phyloP scores from a whole-genome alignment of 2,888 invertebrate species.

The Cerastis rubricosa region DNA sequence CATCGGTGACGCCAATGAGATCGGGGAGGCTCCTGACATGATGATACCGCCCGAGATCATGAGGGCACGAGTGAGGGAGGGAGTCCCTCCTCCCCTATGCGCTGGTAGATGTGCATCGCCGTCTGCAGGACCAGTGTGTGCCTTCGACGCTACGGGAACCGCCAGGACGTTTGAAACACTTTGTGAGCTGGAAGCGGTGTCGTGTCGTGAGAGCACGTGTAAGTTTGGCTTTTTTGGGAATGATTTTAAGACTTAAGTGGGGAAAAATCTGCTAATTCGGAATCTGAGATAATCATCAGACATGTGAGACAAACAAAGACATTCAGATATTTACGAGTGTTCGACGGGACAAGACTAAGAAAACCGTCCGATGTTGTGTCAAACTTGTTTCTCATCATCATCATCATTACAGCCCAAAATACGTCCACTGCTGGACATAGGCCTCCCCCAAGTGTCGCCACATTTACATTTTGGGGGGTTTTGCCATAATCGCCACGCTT shows the following conservation, averaged over 20 bases:
- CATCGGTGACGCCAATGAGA: constrained; percentile 76
- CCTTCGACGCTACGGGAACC: constrained; percentile 90
- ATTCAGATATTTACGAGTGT: too few species aligned
- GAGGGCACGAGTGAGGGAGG: constrained; percentile 81
- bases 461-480: too few species aligned
- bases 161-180: constrained; percentile 90
- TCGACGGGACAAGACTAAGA: too few species aligned
- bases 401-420: too few species aligned
- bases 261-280: background rate
- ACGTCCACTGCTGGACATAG: too few species aligned
- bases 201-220: constrained; percentile 91
- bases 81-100: constrained; percentile 86
- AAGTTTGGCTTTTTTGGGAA: constrained; percentile 71
- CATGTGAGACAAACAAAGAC: background rate
- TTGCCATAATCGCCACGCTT: too few species aligned
- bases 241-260: background rate
- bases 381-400: too few species aligned
- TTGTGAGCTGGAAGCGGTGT: constrained; percentile 90
- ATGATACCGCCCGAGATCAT: constrained; percentile 74
- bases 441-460: too few species aligned
- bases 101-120: constrained; percentile 83
- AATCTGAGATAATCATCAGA: background rate
- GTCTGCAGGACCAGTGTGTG: constrained; percentile 90
- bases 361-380: too few species aligned
- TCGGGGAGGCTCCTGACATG: constrained; percentile 70